Conservation (phyloP, 1,140 invertebrate genomes). For the Neodiprion virginianus region DNA sequence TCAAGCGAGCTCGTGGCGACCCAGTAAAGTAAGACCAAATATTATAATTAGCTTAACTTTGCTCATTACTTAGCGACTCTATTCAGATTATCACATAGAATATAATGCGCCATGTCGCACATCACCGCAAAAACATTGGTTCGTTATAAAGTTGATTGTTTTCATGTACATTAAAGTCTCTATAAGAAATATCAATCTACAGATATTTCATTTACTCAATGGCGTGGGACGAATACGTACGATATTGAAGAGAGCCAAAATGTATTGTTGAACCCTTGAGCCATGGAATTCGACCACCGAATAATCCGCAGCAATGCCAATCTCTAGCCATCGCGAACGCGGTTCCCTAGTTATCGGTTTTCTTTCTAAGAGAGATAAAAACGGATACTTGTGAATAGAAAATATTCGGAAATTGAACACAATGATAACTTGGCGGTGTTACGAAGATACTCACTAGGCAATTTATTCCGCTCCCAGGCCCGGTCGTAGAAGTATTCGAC, state of each 20-base stretch:
- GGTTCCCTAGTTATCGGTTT: constrained; percentile 36
- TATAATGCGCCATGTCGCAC: neutral
- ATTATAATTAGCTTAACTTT: constrained; percentile 11
- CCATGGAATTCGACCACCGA: constrained; percentile 76
- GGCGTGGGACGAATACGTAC: constrained; percentile 60
- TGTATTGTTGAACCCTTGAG: constrained; percentile 71
- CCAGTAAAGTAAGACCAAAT: neutral
- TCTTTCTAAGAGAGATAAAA: constrained; percentile 33
- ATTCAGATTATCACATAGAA: neutral
- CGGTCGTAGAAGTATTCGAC: constrained; percentile 60
- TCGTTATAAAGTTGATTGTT: too few species aligned
- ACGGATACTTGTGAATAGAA: constrained; percentile 11
- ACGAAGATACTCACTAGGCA: constrained; percentile 39
- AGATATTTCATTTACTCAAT: too few species aligned
- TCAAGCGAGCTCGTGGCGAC: neutral
- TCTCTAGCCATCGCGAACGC: constrained; percentile 68
- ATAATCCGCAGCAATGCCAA: constrained; percentile 74
- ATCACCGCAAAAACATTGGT: too few species aligned
- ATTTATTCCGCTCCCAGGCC: constrained; percentile 52
- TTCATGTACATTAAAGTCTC: too few species aligned
- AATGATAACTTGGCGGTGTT: neutral
- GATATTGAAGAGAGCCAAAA: constrained; percentile 79
- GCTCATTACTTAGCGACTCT: neutral
- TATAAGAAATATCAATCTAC: too few species aligned
- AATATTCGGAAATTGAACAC: constrained; percentile 16